phyloP scores from a whole-genome alignment of 2,113 vertebrate species.

The Rhabdornis inornatus region DNA sequence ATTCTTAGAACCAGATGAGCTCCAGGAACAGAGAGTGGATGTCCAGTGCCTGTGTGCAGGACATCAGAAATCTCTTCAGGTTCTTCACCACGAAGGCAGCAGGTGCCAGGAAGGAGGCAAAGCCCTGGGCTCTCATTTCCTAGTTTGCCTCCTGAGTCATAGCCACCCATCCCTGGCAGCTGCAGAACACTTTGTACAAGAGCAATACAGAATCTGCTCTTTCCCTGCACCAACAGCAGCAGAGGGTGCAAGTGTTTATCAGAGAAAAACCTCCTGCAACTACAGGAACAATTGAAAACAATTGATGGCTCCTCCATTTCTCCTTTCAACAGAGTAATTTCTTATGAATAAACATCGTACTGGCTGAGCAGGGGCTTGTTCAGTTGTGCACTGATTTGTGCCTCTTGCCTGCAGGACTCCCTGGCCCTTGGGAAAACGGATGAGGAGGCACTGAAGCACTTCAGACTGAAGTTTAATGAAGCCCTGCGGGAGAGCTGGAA shows the following conservation, averaged over 20 bases:
- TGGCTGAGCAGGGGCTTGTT: not conserved
- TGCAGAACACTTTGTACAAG: not conserved
- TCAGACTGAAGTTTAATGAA: constrained; percentile 96
- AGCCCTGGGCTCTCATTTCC: not conserved
- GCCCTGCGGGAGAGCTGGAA: constrained; percentile 98
- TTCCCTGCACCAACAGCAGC: not conserved
- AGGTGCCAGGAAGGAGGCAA: not conserved
- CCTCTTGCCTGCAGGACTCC: constrained; percentile 81
- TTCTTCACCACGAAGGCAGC: not conserved
- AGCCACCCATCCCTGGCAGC: not conserved
- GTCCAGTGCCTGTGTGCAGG: accelerated
- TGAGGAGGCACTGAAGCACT: constrained; percentile 94
- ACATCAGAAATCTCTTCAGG: not conserved
- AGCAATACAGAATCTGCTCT: not conserved
- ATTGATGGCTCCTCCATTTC: not conserved
- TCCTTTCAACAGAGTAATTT: not conserved
- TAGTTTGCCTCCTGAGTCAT: not conserved
- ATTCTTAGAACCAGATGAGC: not conserved
- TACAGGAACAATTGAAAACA: not conserved
- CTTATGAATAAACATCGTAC: not conserved
- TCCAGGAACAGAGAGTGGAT: not conserved
- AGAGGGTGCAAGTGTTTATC: not conserved
- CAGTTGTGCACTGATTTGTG: not conserved
- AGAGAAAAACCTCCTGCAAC: not conserved
- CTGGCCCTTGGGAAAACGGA: constrained; percentile 91